Conservation (phyloP, 1,140 invertebrate species). For the Daktulosphaira vitifoliae region DNA sequence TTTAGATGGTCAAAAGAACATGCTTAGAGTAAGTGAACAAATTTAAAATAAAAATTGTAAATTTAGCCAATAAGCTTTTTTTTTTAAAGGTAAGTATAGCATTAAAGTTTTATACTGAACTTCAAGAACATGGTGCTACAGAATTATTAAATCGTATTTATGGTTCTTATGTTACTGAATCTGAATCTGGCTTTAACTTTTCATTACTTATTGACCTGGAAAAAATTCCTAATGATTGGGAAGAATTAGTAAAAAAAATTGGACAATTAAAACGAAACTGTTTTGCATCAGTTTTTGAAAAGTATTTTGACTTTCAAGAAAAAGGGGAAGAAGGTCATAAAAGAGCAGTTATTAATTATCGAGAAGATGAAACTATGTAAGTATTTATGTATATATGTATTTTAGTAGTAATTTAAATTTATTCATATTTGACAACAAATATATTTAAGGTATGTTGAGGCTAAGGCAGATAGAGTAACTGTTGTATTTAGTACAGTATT, state of each 20-base stretch:
- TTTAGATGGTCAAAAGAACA: conserved; percentile 89
- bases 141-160: conserved; percentile 90
- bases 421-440: not conserved
- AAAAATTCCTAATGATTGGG: conserved; percentile 82
- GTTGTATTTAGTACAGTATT: conserved; percentile 99
- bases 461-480: conserved; percentile 94
- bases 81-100: conserved; percentile 86
- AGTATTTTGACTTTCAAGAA: conserved; percentile 98
- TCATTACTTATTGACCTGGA: conserved; percentile 89
- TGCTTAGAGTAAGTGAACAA: conserved; percentile 74
- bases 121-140: conserved; percentile 96
- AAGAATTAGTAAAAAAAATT: conserved; percentile 80
- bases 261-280: conserved; percentile 95
- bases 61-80: not conserved
- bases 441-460: conserved; percentile 83
- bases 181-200: conserved; percentile 89
- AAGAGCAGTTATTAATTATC: conserved; percentile 94
- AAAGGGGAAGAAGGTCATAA: conserved; percentile 80
- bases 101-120: conserved; percentile 96
- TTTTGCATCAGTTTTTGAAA: conserved; percentile 99
- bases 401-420: too few relatives aligned
- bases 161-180: conserved; percentile 64
- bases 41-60: not conserved
- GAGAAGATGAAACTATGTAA: conserved; percentile 98
- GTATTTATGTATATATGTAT: conserved; percentile 41